phyloP scores from a whole-genome alignment of 2,888 invertebrate species.

The Ischnura elegans region DNA sequence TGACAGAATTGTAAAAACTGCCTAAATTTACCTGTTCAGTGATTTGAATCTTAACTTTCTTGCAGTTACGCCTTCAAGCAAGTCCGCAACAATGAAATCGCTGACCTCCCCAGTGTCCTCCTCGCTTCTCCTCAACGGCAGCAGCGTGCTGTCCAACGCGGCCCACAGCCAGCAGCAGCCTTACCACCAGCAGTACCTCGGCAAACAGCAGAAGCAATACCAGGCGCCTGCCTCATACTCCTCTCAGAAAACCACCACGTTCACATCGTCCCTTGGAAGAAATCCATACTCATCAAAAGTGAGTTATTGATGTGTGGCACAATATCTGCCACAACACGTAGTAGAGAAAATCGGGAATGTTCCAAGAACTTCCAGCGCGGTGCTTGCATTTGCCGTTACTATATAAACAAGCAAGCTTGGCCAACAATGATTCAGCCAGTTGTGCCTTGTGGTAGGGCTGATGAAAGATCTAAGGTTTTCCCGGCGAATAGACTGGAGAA shows the following conservation, averaged over 20 bases:
- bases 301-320: not conserved
- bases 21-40: not conserved
- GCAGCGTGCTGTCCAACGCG: slow-evolving; percentile 80
- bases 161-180: slow-evolving; percentile 80
- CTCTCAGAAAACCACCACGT: slow-evolving; percentile 47
- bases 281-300: slow-evolving; percentile 63
- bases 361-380: too few species aligned
- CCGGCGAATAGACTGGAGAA: too few species aligned
- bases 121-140: slow-evolving; percentile 85
- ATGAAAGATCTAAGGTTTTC: too few species aligned
- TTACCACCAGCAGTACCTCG: slow-evolving; percentile 74
- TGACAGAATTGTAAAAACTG: too few species aligned
- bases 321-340: too few species aligned
- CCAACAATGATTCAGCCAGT: too few species aligned
- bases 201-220: slow-evolving; percentile 48
- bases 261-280: slow-evolving; percentile 53
- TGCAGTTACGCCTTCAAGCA: slow-evolving; percentile 73
- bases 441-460: too few species aligned
- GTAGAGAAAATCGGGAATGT: too few species aligned
- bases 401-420: too few species aligned
- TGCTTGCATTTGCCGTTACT: too few species aligned
- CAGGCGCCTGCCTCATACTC: slow-evolving; percentile 25
- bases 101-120: slow-evolving; percentile 89
- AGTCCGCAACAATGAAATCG: slow-evolving; percentile 80
- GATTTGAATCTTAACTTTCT: not conserved